Base-by-base conservation (phyloP, 2,113 vertebrate species). In the Rutilus rutilus region DNA sequence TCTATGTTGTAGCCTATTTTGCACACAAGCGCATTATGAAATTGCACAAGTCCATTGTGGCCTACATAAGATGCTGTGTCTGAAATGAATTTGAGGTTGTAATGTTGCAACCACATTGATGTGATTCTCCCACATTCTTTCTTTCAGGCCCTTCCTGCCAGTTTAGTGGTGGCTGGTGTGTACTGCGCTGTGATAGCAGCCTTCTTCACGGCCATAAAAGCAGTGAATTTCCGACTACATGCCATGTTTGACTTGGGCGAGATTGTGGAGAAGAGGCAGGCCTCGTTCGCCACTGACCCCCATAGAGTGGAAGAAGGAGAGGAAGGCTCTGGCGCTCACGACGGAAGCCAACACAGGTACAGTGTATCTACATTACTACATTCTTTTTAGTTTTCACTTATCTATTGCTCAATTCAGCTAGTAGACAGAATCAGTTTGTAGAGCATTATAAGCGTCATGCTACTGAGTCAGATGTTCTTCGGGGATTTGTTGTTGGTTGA, bases 161-260 rank as follows among this genome's bases (percentile, higher is more conserved):
- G 93, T 89, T 89, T 96, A 88, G 60, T 96, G 85, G 94, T 97
- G 76, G 96, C 96, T 0, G 96, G 95, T 0, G 90, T 94, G 30
- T 97, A 97, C 92, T 97, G 97, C 52, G 94, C 94, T 0, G 96
- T 95, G 86, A 95, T 97, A 82, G 97, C 96, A 0, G 87, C 94
- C 84, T 96, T 97, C 91, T 97, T 97, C 88, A 95, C 96, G 0
- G 93, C 95, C 86, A 94, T 97, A 86, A 97, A 97, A 88, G 95
- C 94, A 4, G 92, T 97, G 65, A 97, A 97, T 92, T 97, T 95
- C 84, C 95, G 96, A 36, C 93, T 97, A 15, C 97, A 97, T 23
- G 89, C 96, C 77, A 97, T 97, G 97, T 97, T 97, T 17, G 97
- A 97, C 90, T 93, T 96, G 64, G 97, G 97, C 0, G 97, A 97